Base-by-base conservation (phyloP, 2,888 invertebrate genomes). In the Carpatolechia fugitivella region DNA sequence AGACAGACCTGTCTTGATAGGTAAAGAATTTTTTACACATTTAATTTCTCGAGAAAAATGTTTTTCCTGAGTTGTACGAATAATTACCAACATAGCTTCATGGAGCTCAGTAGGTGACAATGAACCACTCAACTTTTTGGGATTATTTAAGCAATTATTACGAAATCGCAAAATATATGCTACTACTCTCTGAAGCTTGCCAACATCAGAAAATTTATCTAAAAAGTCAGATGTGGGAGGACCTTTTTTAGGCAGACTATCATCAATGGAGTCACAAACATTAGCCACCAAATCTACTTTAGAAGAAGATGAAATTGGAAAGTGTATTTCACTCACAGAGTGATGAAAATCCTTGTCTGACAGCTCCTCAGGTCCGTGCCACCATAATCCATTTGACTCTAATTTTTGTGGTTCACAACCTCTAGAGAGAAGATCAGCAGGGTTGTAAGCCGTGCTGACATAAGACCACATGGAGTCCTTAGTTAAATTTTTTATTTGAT, bases 191-290 rank as follows among this genome's bases (percentile, higher is more conserved):
- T 54, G 54, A 1, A 54, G 10, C 33, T 51, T 56, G 20, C 1
- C n/a, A 7, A 56, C 0, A 47, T 50, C 40, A 18, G 56, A 56
- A 10, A n/a, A 50, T 40, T 46, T 56, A 8, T 56, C 20, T 13
- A 53, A 1, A 30, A 54, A 7, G 31, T 31, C 5, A 35, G 20
- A n/a, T 13, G 30, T 24, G 13, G 16, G 1, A 1, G 16, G 8
- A 5, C 31, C 14, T 5, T 31, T 31, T 13, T 47, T 30, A 3
- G 2, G 6, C 13, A 8, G 11, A 14, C 31, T 16, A 47, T 8
- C n/a, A n/a, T n/a, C n/a, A n/a, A n/a, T n/a, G n/a, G n/a, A n/a
- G n/a, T n/a, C 8, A n/a, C 44, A 44, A 5, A 44, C 20, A 44
- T 44, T 44, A 6, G 2, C 4, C 16, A 24, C 44, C n/a, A 18